phyloP scores from a whole-genome alignment of 2,888 invertebrate genomes.

The Eupithecia subumbrata region DNA sequence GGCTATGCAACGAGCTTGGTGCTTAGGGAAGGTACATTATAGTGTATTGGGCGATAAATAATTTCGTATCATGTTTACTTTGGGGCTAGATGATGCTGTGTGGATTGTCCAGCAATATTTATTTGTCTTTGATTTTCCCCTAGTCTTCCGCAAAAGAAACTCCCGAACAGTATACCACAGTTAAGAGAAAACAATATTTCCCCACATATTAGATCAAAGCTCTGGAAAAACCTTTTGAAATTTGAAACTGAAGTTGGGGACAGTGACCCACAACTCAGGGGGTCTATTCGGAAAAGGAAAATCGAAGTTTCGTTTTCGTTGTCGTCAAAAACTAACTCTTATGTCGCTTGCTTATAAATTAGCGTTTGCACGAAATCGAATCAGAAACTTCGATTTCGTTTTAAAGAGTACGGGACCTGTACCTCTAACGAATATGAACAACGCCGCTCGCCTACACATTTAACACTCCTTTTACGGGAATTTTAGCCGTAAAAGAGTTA shows the following conservation, averaged over 20 bases:
- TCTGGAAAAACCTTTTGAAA: not conserved
- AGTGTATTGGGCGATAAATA: not conserved
- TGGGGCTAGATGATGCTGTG: not conserved
- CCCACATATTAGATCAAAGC: not conserved
- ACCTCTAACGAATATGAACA: not conserved
- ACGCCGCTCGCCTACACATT: not conserved
- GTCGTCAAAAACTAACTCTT: too few relatives aligned
- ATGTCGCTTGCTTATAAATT: too few relatives aligned
- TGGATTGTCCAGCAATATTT: not conserved
- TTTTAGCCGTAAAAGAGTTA: slow-evolving; percentile 17
- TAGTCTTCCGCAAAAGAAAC: not conserved
- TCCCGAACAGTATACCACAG: not conserved
- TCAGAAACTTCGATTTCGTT: too few relatives aligned
- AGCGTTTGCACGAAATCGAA: too few relatives aligned
- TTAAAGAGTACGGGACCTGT: too few relatives aligned
- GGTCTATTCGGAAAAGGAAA: too few relatives aligned
- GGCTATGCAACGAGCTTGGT: not conserved
- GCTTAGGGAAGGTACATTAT: not conserved
- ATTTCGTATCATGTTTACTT: not conserved
- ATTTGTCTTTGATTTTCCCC: not conserved
- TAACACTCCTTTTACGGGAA: slow-evolving; percentile 17
- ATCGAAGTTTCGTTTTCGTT: too few relatives aligned
- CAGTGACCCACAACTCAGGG: not conserved
- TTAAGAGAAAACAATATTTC: not conserved
- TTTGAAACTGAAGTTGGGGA: not conserved